Evolutionary conservation across 1,140 invertebrate species (phyloP).

Genomic region (Nasonia longicornis): DNA sequence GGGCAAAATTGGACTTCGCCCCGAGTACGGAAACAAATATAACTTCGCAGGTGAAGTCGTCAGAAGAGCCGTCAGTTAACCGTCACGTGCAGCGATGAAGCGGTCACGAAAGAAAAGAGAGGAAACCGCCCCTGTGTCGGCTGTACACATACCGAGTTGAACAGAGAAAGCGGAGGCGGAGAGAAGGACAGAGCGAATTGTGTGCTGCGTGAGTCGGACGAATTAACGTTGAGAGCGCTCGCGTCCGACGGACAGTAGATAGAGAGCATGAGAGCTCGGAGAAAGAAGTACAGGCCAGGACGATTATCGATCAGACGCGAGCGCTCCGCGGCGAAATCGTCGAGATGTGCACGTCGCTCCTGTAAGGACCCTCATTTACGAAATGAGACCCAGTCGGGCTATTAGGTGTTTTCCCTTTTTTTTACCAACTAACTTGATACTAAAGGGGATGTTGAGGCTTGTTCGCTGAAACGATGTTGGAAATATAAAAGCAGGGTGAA

Average conservation of each 20-base stretch:
- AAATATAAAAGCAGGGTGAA: not conserved
- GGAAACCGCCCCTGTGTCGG: not conserved
- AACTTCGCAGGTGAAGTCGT: not conserved
- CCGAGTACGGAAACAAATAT: not conserved
- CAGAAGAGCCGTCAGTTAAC: not conserved
- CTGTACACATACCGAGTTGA: not conserved
- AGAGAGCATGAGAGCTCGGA: not conserved
- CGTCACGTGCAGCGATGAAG: conserved; percentile 1
- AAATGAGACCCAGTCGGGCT: not conserved
- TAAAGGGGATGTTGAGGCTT: no score
- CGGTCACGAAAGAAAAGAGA: conserved; percentile 6
- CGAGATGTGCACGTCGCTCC: not conserved
- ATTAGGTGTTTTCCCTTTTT: not conserved
- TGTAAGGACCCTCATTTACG: not conserved
- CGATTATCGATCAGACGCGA: not conserved
- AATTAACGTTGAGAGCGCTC: conserved; percentile 8
- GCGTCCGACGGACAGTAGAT: not conserved
- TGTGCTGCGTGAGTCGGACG: not conserved
- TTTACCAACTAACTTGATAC: no score
- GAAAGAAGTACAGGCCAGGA: not conserved
- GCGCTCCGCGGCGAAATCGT: not conserved
- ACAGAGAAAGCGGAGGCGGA: not conserved
- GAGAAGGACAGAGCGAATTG: not conserved
- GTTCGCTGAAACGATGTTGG: no score
- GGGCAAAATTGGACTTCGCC: not conserved